These are phyloP conservation scores for Cotesia typhae DNA, from an alignment of 1,140 invertebrate genomes.

Conservation along the genomic window DNA sequence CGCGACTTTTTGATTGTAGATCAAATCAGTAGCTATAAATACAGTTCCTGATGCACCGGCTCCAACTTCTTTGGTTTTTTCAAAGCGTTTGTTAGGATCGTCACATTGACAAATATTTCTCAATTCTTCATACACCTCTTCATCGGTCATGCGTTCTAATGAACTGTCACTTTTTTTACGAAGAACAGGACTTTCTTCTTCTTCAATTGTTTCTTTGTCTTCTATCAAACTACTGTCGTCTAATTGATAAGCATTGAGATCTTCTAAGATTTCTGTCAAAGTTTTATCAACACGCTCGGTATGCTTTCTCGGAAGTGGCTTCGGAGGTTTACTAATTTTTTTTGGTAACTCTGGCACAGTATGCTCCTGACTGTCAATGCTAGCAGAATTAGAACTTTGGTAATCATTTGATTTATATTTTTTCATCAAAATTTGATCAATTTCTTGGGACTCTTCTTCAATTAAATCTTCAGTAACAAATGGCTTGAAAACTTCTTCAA, in stretches of 20 bases:
- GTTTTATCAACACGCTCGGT: constrained; percentile 58
- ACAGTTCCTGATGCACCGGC: constrained; percentile 91
- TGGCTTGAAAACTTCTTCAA: constrained; percentile 74
- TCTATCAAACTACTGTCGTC: constrained; percentile 41
- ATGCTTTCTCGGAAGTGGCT: constrained; percentile 58
- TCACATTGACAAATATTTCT: constrained; percentile 78
- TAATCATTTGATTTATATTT: constrained; percentile 65
- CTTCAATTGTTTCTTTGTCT: constrained; percentile 42
- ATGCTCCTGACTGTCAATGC: constrained; percentile 48
- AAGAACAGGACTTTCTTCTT: constrained; percentile 60
- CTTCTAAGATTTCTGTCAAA: constrained; percentile 64
- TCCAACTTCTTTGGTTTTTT: constrained; percentile 86
- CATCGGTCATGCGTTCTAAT: constrained; percentile 73
- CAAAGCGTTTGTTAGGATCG: constrained; percentile 83
- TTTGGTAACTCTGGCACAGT: constrained; percentile 52
- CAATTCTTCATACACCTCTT: constrained; percentile 87
- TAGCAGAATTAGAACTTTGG: constrained; percentile 55
- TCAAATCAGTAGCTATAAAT: constrained; percentile 86
- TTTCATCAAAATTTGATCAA: constrained; percentile 78
- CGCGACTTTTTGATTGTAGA: constrained; percentile 83
- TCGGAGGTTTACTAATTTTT: constrained; percentile 50
- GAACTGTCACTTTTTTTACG: constrained; percentile 64
- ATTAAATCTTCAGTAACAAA: constrained; percentile 81
- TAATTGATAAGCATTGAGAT: constrained; percentile 48
- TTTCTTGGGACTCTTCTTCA: constrained; percentile 80